A percentile compares a stretch with the other conserved stretches of the same genome.
phyloP scores from a whole-genome alignment of 2,113 vertebrate species.

The Lonchura striata region DNA sequence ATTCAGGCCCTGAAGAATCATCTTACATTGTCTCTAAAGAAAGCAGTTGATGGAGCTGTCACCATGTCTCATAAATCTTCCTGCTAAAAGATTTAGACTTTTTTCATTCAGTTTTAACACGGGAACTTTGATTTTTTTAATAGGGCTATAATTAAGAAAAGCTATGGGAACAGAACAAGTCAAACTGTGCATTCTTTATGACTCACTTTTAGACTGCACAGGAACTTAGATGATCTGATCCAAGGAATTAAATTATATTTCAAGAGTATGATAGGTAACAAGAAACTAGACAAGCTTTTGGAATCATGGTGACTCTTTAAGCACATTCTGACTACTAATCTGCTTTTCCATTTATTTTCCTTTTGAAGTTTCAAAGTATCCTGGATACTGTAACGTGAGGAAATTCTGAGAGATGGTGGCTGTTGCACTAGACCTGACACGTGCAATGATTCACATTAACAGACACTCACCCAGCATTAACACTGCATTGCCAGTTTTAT shows the following conservation, averaged over 20 bases:
- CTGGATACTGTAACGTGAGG: not conserved
- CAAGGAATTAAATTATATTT: not conserved
- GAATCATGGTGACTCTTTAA: not conserved
- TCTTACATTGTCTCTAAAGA: not conserved
- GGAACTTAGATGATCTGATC: not conserved
- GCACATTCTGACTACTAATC: not conserved
- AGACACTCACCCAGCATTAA: constrained; percentile 8
- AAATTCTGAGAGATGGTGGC: not conserved
- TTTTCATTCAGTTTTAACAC: not conserved
- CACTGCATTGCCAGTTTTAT: not conserved
- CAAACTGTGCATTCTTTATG: not conserved
- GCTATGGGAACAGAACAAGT: not conserved
- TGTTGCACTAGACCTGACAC: not conserved
- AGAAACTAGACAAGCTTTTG: not conserved
- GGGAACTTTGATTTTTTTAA: not conserved
- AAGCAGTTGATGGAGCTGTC: not conserved
- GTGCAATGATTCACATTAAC: not conserved
- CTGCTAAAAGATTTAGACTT: not conserved
- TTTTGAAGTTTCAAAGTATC: not conserved
- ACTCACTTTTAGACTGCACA: not conserved
- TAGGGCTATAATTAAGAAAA: not conserved
- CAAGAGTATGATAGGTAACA: not conserved
- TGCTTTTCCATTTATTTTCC: not conserved
- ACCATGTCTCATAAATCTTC: not conserved
- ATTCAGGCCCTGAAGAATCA: not conserved